Percentiles rank a stretch among this genome's conserved stretches.
phyloP scores from a whole-genome alignment of 1,140 invertebrate genomes.

The Bombus confusus region DNA sequence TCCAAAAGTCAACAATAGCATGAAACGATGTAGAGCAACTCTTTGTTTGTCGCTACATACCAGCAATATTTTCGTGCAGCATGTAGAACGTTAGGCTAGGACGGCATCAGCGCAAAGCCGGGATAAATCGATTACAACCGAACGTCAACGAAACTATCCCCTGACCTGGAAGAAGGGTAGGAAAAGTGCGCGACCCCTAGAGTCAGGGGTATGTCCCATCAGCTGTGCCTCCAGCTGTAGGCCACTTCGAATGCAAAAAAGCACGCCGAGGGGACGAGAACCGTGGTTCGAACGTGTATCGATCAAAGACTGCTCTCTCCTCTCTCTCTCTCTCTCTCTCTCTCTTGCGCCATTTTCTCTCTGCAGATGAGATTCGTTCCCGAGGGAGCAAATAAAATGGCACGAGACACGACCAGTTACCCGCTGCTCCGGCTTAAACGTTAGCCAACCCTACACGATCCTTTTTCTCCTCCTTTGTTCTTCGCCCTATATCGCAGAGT shows the following conservation, averaged over 20 bases:
- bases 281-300: constrained; percentile 37
- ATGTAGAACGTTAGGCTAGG: not conserved
- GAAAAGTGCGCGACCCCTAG: constrained; percentile 35
- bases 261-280: constrained; percentile 11
- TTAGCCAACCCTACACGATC: not conserved
- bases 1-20: no score
- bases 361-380: not conserved
- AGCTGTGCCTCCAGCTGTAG: constrained; percentile 57
- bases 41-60: not conserved
- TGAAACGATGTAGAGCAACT: no score
- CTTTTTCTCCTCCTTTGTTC: not conserved
- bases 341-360: constrained; percentile 12
- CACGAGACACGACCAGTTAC: constrained; percentile 15
- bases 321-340: not conserved
- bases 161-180: constrained; percentile 46
- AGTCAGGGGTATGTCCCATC: constrained; percentile 31
- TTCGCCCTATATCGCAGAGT: not conserved
- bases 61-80: not conserved
- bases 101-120: not conserved
- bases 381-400: constrained; percentile 45
- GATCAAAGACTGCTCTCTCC: constrained; percentile 8
- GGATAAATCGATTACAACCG: constrained; percentile 46
- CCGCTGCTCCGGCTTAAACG: constrained; percentile 15
- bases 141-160: constrained; percentile 34
- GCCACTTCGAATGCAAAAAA: constrained; percentile 39